phyloP scores from a whole-genome alignment of 1,140 invertebrate genomes.

The Hermetia illucens region DNA sequence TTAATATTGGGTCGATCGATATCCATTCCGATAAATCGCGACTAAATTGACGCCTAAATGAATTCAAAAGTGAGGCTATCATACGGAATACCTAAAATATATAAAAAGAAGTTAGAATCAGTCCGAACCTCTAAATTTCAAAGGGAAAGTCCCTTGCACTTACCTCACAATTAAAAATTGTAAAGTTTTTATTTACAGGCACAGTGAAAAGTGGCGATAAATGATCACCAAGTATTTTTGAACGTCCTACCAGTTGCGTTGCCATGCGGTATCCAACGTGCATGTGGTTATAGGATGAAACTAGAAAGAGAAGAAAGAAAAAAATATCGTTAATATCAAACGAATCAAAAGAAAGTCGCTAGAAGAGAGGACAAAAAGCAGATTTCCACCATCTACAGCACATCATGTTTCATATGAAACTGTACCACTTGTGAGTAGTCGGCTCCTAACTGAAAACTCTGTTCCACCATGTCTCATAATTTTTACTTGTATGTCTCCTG shows the following conservation, averaged over 20 bases:
- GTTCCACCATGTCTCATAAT: too few species aligned
- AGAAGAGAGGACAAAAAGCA: too few species aligned
- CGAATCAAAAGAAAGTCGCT: too few species aligned
- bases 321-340: too few species aligned
- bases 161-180: neutral
- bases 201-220: constrained; percentile 1
- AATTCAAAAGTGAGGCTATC: constrained; percentile 5
- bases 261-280: constrained; percentile 7
- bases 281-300: too few species aligned
- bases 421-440: too few species aligned
- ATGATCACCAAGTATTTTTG: constrained; percentile 5
- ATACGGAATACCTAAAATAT: constrained; percentile 7
- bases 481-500: too few species aligned
- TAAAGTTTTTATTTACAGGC: constrained; percentile 3
- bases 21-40: constrained; percentile 7
- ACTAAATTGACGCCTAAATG: constrained; percentile 5
- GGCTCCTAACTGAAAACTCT: too few species aligned
- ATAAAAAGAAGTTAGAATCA: neutral
- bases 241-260: constrained; percentile 5
- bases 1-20: constrained; percentile 3
- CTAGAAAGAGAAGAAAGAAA: too few species aligned
- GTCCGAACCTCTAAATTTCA: neutral
- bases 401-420: too few species aligned
- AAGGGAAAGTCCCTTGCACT: neutral
- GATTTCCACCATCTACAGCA: too few species aligned